phyloP scores from a whole-genome alignment of 2,113 vertebrate species.

The Lipotes vexillifer region DNA sequence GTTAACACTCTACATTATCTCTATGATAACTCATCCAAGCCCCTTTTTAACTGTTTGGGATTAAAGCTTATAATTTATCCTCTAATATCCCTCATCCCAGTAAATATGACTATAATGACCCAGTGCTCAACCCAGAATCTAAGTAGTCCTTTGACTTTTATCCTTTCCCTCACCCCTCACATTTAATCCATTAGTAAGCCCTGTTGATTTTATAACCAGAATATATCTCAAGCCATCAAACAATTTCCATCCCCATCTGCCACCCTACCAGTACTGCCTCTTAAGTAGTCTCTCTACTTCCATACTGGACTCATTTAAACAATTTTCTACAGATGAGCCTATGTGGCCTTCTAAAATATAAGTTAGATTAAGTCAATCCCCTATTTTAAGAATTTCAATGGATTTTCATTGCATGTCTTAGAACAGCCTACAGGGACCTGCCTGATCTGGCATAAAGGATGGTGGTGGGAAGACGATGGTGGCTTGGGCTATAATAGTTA shows the following conservation, averaged over 20 bases:
- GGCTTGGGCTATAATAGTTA: background rate
- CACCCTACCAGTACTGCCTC: background rate
- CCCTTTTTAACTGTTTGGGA: background rate
- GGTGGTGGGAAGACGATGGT: background rate
- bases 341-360: background rate
- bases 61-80: background rate
- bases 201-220: background rate
- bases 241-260: background rate
- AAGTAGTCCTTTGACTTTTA: background rate
- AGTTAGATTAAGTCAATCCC: background rate
- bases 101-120: background rate
- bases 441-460: background rate
- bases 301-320: background rate
- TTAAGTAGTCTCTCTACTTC: background rate
- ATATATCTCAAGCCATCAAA: background rate
- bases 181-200: background rate
- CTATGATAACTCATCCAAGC: background rate
- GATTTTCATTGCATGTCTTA: background rate
- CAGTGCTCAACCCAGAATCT: background rate
- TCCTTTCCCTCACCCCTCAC: background rate
- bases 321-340: background rate
- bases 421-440: background rate
- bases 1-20: background rate
- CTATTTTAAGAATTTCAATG: background rate
- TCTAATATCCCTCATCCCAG: background rate